Evolutionary conservation across 2,113 vertebrate genomes (phyloP).

Genomic region (Pseudonaja textilis): DNA sequence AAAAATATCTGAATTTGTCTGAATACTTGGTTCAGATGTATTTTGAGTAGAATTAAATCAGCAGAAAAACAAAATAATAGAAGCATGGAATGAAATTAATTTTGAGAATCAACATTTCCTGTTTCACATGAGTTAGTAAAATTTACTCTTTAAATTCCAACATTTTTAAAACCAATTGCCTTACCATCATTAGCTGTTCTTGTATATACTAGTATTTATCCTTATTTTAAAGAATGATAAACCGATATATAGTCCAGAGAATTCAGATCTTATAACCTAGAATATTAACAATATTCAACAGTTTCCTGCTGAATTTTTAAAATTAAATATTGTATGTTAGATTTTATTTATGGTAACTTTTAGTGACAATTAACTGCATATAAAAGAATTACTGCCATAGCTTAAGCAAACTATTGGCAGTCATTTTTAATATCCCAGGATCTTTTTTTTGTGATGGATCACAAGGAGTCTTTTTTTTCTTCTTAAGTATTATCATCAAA

Average conservation of each 20-base stretch:
- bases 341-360: conserved; percentile 55
- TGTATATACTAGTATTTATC: accelerated
- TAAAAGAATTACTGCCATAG: conserved; percentile 60
- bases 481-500: conserved; percentile 66
- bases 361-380: conserved; percentile 60
- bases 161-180: accelerated
- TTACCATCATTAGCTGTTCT: accelerated
- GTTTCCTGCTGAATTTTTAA: conserved; percentile 27
- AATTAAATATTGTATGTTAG: conserved; percentile 17
- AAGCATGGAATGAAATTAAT: accelerated
- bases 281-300: accelerated
- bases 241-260: not conserved
- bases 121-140: not conserved
- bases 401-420: conserved; percentile 75
- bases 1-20: not conserved
- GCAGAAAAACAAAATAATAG: not conserved
- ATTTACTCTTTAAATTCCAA: not conserved
- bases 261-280: accelerated
- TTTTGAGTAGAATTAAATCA: not conserved
- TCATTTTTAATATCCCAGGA: conserved; percentile 13
- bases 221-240: not conserved
- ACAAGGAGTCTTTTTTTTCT: conserved; percentile 46
- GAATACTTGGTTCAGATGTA: not conserved
- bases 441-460: conserved; percentile 51
- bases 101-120: not conserved